Conservation (phyloP, 1,140 invertebrate genomes). For the Microplitis mediator region DNA sequence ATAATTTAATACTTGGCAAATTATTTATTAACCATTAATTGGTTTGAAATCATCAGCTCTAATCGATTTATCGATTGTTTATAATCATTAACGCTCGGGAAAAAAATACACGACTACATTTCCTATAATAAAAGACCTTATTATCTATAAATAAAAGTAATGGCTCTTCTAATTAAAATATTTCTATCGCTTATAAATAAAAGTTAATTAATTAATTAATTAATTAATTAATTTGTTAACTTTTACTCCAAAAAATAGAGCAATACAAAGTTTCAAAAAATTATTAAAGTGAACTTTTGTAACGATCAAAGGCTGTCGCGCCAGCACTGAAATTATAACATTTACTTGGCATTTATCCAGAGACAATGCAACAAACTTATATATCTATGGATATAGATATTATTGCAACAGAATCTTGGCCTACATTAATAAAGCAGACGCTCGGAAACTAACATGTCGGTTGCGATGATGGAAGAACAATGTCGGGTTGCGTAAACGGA, state of each 20-base stretch:
- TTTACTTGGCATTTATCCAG: constrained; percentile 47
- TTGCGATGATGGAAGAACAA: constrained; percentile 22
- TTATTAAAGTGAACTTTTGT: too few species aligned
- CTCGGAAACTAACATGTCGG: constrained; percentile 9
- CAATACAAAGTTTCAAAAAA: too few species aligned
- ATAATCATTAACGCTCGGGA: background rate
- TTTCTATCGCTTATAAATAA: too few species aligned
- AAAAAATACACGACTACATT: background rate
- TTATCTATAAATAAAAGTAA: background rate
- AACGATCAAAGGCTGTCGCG: constrained; percentile 2
- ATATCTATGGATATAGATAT: constrained; percentile 33
- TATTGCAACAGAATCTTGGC: constrained; percentile 49
- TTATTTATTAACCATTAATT: background rate
- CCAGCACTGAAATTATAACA: constrained; percentile 50
- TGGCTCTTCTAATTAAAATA: too few species aligned
- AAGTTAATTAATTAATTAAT: too few species aligned
- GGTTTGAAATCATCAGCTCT: background rate
- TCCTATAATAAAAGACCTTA: background rate
- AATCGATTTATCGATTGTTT: background rate
- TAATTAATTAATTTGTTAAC: too few species aligned
- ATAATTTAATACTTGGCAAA: background rate
- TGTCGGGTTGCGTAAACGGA: constrained; percentile 21
- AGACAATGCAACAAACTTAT: constrained; percentile 25
- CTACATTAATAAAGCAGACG: constrained; percentile 39
- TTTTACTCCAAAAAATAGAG: too few species aligned